Conservation (phyloP, 1,140 invertebrate species). For the Drosophila asahinai region DNA sequence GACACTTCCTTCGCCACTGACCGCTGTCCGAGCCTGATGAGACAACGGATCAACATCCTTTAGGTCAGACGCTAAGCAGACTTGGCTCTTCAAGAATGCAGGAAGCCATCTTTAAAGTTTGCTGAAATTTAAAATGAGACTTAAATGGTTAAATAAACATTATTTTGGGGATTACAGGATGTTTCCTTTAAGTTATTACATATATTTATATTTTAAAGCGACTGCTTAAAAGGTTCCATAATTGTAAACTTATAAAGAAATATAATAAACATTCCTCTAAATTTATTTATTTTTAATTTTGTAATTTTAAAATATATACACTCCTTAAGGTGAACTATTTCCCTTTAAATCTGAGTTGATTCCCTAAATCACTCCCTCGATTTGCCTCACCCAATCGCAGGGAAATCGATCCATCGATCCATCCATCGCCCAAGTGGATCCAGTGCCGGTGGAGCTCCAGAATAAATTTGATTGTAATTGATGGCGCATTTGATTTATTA, state of each 20-base stretch:
- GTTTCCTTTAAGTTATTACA: too few relatives aligned
- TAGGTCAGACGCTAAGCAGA: neutral
- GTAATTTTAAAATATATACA: too few relatives aligned
- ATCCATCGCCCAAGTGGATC: slow-evolving; percentile 5
- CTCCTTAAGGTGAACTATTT: too few relatives aligned
- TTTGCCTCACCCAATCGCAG: neutral
- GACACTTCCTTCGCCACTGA: neutral
- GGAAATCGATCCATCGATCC: slow-evolving; percentile 48
- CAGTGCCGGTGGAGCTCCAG: neutral
- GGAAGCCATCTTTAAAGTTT: too few relatives aligned
- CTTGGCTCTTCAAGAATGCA: neutral
- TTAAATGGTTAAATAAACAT: neutral
- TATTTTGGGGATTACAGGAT: neutral
- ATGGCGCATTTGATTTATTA: slow-evolving; percentile 75
- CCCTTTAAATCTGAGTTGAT: neutral
- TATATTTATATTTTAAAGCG: too few relatives aligned
- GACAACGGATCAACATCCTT: slow-evolving; percentile 7
- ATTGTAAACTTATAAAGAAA: too few relatives aligned
- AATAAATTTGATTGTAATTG: slow-evolving; percentile 57
- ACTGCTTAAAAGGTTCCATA: too few relatives aligned
- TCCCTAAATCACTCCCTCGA: too few relatives aligned
- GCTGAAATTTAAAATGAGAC: neutral
- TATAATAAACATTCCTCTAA: too few relatives aligned
- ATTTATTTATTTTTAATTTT: too few relatives aligned
- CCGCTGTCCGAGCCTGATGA: neutral